phyloP scores from a whole-genome alignment of 2,888 invertebrate genomes.

The Sinhomidia bicolor region DNA sequence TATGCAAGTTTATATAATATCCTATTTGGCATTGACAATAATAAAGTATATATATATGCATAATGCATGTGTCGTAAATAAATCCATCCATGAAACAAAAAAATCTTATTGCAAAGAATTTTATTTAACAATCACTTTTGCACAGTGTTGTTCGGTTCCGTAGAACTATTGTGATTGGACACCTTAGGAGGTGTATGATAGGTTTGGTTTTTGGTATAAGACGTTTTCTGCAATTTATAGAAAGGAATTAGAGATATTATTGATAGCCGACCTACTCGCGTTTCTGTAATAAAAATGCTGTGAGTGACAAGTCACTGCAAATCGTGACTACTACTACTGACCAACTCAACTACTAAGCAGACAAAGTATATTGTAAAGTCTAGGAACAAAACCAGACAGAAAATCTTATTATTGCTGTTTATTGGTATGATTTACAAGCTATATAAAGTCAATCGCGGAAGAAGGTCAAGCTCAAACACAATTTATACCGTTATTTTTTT shows the following conservation, averaged over 20 bases:
- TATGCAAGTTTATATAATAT: too few species aligned
- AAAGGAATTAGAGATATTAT: constrained; percentile 1
- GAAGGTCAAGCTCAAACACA: background rate
- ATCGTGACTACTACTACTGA: constrained; percentile 43
- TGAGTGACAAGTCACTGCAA: constrained; percentile 22
- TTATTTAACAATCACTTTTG: background rate
- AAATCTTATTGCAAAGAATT: background rate
- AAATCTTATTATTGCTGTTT: background rate
- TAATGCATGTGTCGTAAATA: constrained; percentile 12
- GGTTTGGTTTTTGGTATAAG: background rate
- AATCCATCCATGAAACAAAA: constrained; percentile 4
- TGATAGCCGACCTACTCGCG: background rate
- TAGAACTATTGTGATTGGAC: background rate
- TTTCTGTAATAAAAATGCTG: constrained; percentile 11
- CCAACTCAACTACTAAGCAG: constrained; percentile 20
- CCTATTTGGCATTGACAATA: constrained; percentile 8
- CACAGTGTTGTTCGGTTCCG: background rate
- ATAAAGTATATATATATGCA: background rate
- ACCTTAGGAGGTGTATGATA: background rate
- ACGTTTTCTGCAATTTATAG: background rate
- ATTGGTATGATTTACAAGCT: constrained; percentile 19
- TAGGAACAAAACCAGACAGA: background rate
- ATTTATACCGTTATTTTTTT: background rate
- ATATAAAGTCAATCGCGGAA: constrained; percentile 40
- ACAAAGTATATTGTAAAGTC: background rate